These are phyloP conservation scores for Chirona hameri DNA, from an alignment of 2,888 invertebrate species.

Conservation along the genomic window DNA sequence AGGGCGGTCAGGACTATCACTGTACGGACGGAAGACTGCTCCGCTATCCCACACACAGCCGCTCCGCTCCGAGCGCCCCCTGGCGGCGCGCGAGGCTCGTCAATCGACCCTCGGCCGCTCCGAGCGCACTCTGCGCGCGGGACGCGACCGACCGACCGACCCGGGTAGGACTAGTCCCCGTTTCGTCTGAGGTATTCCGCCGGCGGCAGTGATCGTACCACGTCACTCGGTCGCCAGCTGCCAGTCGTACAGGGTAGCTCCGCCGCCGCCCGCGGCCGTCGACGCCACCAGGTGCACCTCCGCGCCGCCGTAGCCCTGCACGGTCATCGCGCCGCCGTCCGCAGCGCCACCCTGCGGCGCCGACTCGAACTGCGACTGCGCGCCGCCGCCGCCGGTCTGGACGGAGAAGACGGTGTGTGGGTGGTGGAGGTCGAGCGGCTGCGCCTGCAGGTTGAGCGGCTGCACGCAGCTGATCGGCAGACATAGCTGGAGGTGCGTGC, in stretches of 20 bases:
- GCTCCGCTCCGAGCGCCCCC: not conserved
- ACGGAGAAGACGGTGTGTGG: conserved; percentile 5
- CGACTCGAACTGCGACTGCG: not conserved
- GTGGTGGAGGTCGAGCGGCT: conserved; percentile 11
- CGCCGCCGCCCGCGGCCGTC: not conserved
- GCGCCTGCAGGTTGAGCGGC: conserved; percentile 14
- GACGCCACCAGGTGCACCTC: conserved; percentile 6
- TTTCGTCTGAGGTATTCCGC: not conserved
- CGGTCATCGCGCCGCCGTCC: too few relatives aligned
- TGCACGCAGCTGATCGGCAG: conserved; percentile 8
- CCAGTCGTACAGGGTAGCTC: not conserved
- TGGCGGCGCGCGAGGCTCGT: too few relatives aligned
- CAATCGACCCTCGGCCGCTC: too few relatives aligned
- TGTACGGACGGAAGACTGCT: too few relatives aligned
- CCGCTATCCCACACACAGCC: too few relatives aligned
- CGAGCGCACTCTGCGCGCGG: too few relatives aligned
- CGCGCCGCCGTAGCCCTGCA: not conserved
- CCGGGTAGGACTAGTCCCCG: too few relatives aligned
- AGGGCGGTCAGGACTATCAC: too few relatives aligned
- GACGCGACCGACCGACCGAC: too few relatives aligned
- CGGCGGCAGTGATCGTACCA: not conserved
- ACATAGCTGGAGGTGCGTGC: not conserved
- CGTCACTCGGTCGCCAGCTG: conserved; percentile 5
- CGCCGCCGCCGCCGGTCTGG: conserved; percentile 3
- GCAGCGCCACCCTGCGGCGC: not conserved